Evolutionary conservation across 2,797 vertebrate species (phyloP), one percentile per base, ranked within the genome.

Genomic region (Myoxocephalus aenaeus): DNA sequence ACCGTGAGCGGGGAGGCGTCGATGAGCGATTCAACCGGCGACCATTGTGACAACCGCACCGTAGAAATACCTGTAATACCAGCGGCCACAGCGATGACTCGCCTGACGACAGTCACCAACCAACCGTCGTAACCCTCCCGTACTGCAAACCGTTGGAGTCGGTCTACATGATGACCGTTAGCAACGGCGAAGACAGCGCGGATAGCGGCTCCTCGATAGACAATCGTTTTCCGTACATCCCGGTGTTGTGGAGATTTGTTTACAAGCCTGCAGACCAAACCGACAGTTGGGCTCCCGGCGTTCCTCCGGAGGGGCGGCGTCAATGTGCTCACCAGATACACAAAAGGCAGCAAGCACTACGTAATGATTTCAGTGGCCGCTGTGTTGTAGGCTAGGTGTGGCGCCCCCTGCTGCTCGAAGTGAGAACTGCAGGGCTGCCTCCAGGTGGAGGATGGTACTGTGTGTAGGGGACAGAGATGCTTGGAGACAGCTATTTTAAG

Each of bases 341-440:
- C 88, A 93, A 94, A 89, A 90, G 87, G 73, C 70, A 91, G 86
- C 91, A 91, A 91, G 86, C 91, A 91, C 92, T 90, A 96, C 95
- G 95, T 96, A 76, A 95, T 95, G 81, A 72, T 77, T 82, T 76
- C 40, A 73, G 73, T 6, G 46, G 75, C 58, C 18, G 68, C 70
- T 58, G 53, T 4, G 42, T 4, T n/a, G 48, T 0, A 5, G 36
- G 20, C 13, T 0, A 4, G 40, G 20, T 15, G 17, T 84, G 83
- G 17, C 71, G 80, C 91, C 91, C 82, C 61, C 95, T 93, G 74
- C 71, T 73, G 95, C 17, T 29, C 17, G n/a, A 46, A 40, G 13
- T 0, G 25, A 11, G 59, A 77, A 86, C 67, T 82, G 67, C 86
- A 87, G 1, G 14, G 2, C 54, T 7, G 38, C 72, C 9, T 8